A percentile compares a stretch with the other conserved stretches of the same genome.
These are phyloP conservation scores for Gnathonemus echidnorhynchus DNA, from an alignment of 2,113 vertebrate species.

Conservation along the genomic window DNA sequence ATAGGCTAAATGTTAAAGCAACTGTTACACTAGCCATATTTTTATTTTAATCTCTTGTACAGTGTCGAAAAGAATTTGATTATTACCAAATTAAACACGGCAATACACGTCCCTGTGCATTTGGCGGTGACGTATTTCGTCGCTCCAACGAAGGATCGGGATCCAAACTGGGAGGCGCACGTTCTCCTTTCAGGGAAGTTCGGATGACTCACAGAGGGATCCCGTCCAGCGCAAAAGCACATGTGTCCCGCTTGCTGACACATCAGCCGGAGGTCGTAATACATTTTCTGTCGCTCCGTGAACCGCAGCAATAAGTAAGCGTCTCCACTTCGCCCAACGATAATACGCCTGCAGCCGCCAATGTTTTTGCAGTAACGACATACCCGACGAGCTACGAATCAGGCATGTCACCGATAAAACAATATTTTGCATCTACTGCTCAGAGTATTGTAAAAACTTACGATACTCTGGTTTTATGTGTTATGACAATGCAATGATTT, in stretches of 20 bases:
- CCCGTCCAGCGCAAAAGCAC: constrained; percentile 10
- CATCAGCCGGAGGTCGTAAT: constrained; percentile 24
- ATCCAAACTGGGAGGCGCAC: neutral
- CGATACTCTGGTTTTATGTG: neutral
- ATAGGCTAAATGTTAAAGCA: neutral
- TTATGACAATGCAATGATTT: neutral
- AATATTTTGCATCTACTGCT: neutral
- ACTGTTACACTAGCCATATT: neutral
- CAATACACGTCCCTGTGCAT: neutral
- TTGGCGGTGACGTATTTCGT: neutral
- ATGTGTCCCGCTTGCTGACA: constrained; percentile 27
- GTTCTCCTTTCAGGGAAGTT: neutral
- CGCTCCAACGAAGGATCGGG: neutral
- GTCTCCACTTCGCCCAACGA: constrained; percentile 41
- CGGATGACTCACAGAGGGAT: neutral
- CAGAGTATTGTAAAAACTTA: neutral
- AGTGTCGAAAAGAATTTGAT: neutral
- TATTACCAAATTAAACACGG: neutral
- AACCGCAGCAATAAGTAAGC: constrained; percentile 45
- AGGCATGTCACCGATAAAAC: neutral
- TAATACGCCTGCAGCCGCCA: constrained; percentile 44
- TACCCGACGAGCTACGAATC: constrained; percentile 20
- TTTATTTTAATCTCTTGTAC: neutral
- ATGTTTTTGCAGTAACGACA: constrained; percentile 13
- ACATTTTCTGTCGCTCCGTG: constrained; percentile 46